Conservation (phyloP, 2,888 invertebrate genomes). For the Pseudococcus viburni region DNA sequence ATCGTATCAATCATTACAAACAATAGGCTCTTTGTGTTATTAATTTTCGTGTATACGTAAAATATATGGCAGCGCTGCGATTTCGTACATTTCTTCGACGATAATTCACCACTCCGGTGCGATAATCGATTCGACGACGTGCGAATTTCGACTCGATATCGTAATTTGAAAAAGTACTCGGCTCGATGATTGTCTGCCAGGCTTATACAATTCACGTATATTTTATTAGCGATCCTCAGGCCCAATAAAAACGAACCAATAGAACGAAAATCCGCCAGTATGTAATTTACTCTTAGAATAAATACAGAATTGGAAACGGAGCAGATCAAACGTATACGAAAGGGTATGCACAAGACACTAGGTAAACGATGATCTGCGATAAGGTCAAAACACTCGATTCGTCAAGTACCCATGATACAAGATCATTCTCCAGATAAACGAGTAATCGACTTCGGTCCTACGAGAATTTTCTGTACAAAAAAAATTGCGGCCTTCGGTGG, state of each 20-base stretch:
- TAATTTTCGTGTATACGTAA: background rate
- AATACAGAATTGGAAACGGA: background rate
- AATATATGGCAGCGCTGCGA: background rate
- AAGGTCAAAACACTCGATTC: background rate
- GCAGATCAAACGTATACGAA: background rate
- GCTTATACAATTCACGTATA: background rate
- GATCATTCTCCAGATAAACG: background rate
- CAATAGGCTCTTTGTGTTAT: conserved; percentile 32
- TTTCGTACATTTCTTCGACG: conserved; percentile 1
- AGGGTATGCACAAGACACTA: background rate
- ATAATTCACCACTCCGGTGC: background rate
- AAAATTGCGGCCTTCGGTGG: background rate
- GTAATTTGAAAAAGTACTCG: background rate
- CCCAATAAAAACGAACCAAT: background rate
- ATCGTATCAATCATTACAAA: conserved; percentile 9
- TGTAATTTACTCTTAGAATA: background rate
- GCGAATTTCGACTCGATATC: background rate
- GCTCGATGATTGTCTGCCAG: background rate
- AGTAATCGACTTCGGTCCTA: conserved; percentile 3
- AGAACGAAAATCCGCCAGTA: no score
- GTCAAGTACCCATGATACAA: conserved; percentile 2
- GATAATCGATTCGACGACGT: background rate
- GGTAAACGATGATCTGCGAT: background rate
- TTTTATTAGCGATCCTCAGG: background rate
- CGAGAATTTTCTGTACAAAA: conserved; percentile 15